These are phyloP conservation scores for Pangasius sanitwongsei DNA, from an alignment of 2,797 vertebrate species.

Conservation along the genomic window DNA sequence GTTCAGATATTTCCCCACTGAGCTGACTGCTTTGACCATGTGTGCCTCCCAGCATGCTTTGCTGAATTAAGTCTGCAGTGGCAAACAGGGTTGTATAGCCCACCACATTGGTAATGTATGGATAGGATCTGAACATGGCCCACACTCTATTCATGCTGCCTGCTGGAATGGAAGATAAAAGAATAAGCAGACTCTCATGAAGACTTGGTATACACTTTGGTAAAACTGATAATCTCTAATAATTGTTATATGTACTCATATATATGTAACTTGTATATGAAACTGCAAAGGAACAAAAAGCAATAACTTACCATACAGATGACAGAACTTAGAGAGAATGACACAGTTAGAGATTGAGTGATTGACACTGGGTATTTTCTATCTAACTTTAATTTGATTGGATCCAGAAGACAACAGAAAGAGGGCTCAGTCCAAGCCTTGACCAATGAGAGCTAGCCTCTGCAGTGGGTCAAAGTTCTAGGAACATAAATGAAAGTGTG, in stretches of 20 bases:
- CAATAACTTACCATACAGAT: constrained; percentile 56
- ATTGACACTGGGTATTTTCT: constrained; percentile 30
- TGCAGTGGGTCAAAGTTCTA: constrained; percentile 72
- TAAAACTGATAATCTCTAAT: not conserved
- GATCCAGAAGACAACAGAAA: constrained; percentile 42
- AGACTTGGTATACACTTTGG: not conserved
- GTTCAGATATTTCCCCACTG: not conserved
- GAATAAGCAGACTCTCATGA: not conserved
- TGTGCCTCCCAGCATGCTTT: constrained; percentile 66
- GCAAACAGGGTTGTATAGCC: constrained; percentile 79
- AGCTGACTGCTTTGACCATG: constrained; percentile 15
- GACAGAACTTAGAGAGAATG: constrained; percentile 25
- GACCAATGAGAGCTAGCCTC: constrained; percentile 49
- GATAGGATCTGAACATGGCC: constrained; percentile 72
- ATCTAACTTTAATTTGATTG: constrained; percentile 47
- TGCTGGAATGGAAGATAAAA: constrained; percentile 47
- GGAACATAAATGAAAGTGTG: constrained; percentile 35
- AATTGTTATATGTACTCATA: not conserved
- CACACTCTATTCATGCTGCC: constrained; percentile 71
- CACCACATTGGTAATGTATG: constrained; percentile 76
- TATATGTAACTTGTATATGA: not conserved
- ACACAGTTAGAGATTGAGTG: not conserved
- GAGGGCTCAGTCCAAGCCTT: constrained; percentile 39
- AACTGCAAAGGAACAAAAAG: constrained; percentile 5
- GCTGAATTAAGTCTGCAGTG: constrained; percentile 80